Evolutionary conservation across 2,113 vertebrate species (phyloP).

Genomic region (Glareola pratincola): DNA sequence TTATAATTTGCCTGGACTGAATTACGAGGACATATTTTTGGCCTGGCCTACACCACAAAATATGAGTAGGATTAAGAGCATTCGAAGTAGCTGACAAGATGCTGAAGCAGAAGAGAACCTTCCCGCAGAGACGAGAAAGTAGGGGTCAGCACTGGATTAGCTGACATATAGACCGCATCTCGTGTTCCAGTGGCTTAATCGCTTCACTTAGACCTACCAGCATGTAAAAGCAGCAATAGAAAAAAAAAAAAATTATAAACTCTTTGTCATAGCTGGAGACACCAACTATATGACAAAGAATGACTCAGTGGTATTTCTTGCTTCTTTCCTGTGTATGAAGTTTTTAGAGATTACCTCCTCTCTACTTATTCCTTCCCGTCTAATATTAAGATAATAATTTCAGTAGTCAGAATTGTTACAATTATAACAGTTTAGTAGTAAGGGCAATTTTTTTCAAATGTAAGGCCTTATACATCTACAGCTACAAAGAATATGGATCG

Average conservation of each 20-base stretch:
- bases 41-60: constrained; percentile 3
- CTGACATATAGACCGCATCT: not conserved
- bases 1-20: constrained; percentile 10
- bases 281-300: not conserved
- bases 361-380: not conserved
- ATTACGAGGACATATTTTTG: constrained; percentile 14
- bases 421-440: not conserved
- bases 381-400: not conserved
- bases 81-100: constrained; percentile 9
- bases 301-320: not conserved
- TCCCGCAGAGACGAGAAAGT: not conserved
- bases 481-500: not conserved
- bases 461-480: not conserved
- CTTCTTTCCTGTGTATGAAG: not conserved
- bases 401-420: not conserved
- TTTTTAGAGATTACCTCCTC: not conserved
- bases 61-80: not conserved
- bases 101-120: not conserved
- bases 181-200: not conserved
- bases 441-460: not conserved
- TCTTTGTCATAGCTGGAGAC: not conserved
- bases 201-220: not conserved
- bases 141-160: not conserved
- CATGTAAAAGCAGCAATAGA: not conserved
- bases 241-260: not conserved